phyloP scores from a whole-genome alignment of 2,113 vertebrate species.

The Scopus umbretta region DNA sequence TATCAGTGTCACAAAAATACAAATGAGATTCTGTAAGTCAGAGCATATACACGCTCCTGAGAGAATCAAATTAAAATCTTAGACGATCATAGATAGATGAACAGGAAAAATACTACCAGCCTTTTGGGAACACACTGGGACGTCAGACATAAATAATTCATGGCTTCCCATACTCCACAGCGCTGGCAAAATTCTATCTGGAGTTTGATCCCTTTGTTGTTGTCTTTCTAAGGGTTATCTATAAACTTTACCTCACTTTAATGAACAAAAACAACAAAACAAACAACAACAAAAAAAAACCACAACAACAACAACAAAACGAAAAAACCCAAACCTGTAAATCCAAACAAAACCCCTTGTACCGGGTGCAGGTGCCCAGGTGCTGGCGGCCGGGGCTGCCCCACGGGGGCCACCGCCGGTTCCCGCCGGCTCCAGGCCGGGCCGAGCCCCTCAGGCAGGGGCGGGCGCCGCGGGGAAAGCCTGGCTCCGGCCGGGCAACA shows the following conservation, averaged over 20 bases:
- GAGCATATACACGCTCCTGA: neutral
- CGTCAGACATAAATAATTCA: conserved; percentile 12
- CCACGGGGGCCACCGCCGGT: rapidly evolving
- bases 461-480: neutral
- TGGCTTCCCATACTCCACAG: neutral
- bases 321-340: rapidly evolving
- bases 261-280: too few relatives aligned
- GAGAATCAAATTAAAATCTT: conserved; percentile 11
- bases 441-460: neutral
- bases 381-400: rapidly evolving
- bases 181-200: neutral
- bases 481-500: neutral
- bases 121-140: neutral
- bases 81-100: neutral
- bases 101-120: neutral
- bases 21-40: neutral
- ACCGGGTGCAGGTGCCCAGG: rapidly evolving
- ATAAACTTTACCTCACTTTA: neutral
- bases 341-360: neutral
- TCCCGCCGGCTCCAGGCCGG: neutral
- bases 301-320: too few relatives aligned
- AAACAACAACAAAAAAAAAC: too few relatives aligned
- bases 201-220: neutral
- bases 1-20: neutral
- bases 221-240: neutral